Conservation (phyloP, 2,797 vertebrate species). For the Poeciliopsis presidionis region DNA sequence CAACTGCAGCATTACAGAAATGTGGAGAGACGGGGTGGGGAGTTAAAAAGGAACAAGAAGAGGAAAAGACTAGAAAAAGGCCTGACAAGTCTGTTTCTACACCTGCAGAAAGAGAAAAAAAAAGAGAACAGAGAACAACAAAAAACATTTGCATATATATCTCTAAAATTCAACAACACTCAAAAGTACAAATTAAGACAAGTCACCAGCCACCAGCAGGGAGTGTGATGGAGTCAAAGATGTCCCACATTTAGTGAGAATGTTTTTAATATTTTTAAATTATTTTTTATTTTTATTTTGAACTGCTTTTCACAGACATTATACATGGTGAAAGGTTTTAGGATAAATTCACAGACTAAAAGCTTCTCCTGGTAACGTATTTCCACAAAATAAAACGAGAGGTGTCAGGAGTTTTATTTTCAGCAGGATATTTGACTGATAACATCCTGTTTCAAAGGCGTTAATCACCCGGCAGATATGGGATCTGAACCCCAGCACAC, state of each 20-base stretch:
- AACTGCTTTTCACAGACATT: neutral
- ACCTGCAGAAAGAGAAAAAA: neutral
- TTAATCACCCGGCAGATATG: constrained; percentile 42
- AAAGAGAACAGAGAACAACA: neutral
- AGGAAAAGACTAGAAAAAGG: neutral
- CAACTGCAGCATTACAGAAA: neutral
- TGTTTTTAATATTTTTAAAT: neutral
- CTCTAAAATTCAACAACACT: neutral
- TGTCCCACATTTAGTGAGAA: neutral
- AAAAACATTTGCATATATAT: neutral
- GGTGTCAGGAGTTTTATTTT: constrained; percentile 17
- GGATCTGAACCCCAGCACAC: constrained; percentile 41
- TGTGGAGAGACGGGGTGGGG: too few relatives aligned
- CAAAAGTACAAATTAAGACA: neutral
- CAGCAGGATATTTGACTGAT: constrained; percentile 15
- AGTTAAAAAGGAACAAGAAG: neutral
- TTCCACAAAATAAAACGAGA: constrained; percentile 20
- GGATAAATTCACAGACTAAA: constrained; percentile 23
- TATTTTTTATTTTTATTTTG: neutral
- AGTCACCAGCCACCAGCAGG: too few relatives aligned
- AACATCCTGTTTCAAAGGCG: constrained; percentile 30
- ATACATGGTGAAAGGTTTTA: neutral
- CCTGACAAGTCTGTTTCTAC: neutral
- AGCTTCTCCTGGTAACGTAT: neutral
- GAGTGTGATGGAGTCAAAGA: neutral